These are phyloP conservation scores for Pandemis corylana DNA, from an alignment of 2,888 invertebrate species.

Conservation along the genomic window DNA sequence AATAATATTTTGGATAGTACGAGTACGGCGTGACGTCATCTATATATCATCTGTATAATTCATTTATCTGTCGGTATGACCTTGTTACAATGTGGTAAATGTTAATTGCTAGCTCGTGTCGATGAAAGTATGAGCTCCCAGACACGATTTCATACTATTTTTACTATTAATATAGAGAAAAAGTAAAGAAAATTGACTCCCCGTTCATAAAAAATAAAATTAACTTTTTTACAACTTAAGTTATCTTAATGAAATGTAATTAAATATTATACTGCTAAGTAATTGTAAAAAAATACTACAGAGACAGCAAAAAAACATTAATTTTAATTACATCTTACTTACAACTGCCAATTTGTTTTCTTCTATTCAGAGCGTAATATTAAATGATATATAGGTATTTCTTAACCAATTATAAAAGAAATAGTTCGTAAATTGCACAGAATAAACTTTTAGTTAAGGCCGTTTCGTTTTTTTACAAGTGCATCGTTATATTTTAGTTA, in stretches of 20 bases:
- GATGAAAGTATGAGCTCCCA: background rate
- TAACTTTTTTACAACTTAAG: background rate
- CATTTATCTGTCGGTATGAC: background rate
- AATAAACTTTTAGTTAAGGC: too few relatives aligned
- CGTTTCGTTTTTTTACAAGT: background rate
- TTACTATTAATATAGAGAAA: background rate
- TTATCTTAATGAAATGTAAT: too few relatives aligned
- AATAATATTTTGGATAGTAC: too few relatives aligned
- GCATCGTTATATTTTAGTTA: background rate
- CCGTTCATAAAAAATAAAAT: background rate
- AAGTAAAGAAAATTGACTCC: background rate
- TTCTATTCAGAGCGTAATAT: background rate
- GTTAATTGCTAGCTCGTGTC: background rate
- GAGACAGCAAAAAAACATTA: background rate
- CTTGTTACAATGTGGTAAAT: background rate
- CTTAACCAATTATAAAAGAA: too few relatives aligned
- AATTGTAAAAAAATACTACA: background rate
- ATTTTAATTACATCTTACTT: background rate
- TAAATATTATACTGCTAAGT: background rate
- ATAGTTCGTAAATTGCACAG: too few relatives aligned
- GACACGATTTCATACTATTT: background rate
- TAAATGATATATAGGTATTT: too few relatives aligned
- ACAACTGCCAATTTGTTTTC: background rate
- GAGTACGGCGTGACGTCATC: too few relatives aligned
- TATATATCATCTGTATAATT: too few relatives aligned